Evolutionary conservation across 1,140 invertebrate genomes (phyloP).

Genomic region (Pseudomyrmex dendroicus): DNA sequence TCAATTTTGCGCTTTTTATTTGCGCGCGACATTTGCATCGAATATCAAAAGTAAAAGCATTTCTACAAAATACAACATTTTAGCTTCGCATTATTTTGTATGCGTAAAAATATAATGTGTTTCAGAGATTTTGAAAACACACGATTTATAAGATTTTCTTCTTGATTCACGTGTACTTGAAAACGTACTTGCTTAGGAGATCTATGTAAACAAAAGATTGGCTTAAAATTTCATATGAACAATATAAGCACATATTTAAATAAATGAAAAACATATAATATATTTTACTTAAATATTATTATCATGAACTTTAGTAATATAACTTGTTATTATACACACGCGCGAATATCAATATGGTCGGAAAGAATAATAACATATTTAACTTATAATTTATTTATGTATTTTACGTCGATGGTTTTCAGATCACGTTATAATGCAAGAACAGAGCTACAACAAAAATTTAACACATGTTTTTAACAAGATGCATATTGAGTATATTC

Average conservation of each 20-base stretch:
- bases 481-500: background rate
- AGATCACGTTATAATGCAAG: background rate
- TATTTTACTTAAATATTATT: background rate
- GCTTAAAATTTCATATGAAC: constrained; percentile 15
- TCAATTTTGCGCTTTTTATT: constrained; percentile 21
- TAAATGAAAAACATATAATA: background rate
- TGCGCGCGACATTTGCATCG: background rate
- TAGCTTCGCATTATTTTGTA: background rate
- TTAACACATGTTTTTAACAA: constrained; percentile 14
- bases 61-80: background rate
- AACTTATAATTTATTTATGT: no score
- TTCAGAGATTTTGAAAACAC: background rate
- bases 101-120: constrained; percentile 2
- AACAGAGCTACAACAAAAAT: background rate
- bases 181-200: background rate
- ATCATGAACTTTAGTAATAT: background rate
- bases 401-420: no score
- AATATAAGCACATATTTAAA: background rate
- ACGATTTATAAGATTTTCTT: background rate
- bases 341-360: no score
- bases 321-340: background rate
- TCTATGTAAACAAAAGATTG: constrained; percentile 24
- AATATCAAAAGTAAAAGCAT: background rate
- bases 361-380: no score
- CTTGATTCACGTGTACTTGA: background rate